These are phyloP conservation scores for Gallirallus australis DNA, from an alignment of 2,797 vertebrate genomes.

Conservation along the genomic window DNA sequence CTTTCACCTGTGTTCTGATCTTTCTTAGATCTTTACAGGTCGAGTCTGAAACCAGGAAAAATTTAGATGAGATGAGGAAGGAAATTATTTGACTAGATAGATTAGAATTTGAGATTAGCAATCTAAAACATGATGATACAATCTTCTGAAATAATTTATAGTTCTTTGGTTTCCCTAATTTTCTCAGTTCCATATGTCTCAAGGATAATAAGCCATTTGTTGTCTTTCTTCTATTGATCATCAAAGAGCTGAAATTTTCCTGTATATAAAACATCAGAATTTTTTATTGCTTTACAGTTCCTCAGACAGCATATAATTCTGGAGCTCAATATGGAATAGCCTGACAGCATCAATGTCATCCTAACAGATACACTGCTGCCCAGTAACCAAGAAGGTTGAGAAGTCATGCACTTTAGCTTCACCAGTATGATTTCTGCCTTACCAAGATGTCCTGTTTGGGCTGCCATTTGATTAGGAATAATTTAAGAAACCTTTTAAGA, in stretches of 20 bases:
- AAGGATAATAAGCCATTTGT: neutral
- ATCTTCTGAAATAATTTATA: neutral
- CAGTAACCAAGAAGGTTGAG: neutral
- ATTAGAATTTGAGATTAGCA: neutral
- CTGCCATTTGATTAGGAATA: neutral
- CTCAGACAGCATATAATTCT: neutral
- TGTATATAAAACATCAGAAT: neutral
- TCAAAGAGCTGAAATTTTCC: neutral
- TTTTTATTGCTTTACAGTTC: neutral
- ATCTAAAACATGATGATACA: neutral
- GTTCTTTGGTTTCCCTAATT: neutral
- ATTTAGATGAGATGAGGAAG: neutral
- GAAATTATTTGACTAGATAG: neutral
- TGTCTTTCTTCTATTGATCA: neutral
- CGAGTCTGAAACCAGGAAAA: neutral
- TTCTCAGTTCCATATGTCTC: neutral
- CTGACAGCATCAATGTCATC: neutral
- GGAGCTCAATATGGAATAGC: neutral
- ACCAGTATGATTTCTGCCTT: neutral
- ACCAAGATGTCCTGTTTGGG: neutral
- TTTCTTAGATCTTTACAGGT: neutral
- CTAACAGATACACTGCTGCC: neutral
- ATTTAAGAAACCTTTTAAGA: neutral
- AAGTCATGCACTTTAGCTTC: neutral
- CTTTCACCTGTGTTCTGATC: neutral